Conservation (phyloP, 2,888 invertebrate genomes). For the Prosopocoilus inquinatus region DNA sequence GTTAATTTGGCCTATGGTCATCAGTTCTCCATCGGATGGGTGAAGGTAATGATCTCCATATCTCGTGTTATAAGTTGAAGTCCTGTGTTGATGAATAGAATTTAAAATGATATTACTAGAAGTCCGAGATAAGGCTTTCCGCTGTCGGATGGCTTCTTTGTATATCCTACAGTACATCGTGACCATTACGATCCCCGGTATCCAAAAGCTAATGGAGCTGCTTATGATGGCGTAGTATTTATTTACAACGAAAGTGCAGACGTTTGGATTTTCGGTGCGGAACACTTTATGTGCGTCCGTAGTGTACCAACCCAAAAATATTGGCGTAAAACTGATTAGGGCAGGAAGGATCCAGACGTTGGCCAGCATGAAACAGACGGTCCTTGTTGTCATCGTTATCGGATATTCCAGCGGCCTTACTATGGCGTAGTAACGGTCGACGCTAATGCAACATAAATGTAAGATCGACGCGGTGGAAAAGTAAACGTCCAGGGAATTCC, state of each 20-base stretch:
- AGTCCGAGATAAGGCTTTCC: constrained; percentile 80
- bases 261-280: constrained; percentile 65
- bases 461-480: constrained; percentile 90
- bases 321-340: constrained; percentile 89
- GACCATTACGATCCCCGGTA: constrained; percentile 89
- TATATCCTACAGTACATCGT: constrained; percentile 87
- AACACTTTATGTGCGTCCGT: constrained; percentile 60
- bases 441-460: constrained; percentile 91
- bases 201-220: constrained; percentile 90
- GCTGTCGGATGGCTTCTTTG: constrained; percentile 77
- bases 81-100: constrained; percentile 79
- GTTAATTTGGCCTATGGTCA: constrained; percentile 55
- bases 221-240: constrained; percentile 84
- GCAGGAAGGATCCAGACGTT: constrained; percentile 92
- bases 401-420: constrained; percentile 91
- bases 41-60: constrained; percentile 57
- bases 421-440: constrained; percentile 89
- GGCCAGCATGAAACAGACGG: constrained; percentile 77
- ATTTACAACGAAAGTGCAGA: constrained; percentile 82
- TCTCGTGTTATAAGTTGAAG: constrained; percentile 52
- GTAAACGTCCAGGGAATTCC: constrained; percentile 92
- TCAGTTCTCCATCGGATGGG: constrained; percentile 60
- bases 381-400: constrained; percentile 83
- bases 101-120: constrained; percentile 82
- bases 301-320: constrained; percentile 84